These are phyloP conservation scores for Pediacus dermestoides DNA, from an alignment of 2,888 invertebrate genomes.

Conservation along the genomic window DNA sequence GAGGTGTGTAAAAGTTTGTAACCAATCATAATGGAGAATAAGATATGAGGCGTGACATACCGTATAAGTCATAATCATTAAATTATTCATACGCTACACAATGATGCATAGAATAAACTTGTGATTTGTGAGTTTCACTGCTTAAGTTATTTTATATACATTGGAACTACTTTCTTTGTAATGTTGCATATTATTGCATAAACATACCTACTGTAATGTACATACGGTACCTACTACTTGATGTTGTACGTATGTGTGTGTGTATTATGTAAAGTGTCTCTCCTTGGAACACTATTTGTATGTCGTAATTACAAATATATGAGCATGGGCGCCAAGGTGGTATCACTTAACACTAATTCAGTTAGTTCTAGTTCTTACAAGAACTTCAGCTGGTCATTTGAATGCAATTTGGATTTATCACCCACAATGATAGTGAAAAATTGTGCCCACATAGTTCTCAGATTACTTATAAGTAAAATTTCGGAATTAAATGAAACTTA, in stretches of 20 bases:
- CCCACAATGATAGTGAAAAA: too few relatives aligned
- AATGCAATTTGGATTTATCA: too few relatives aligned
- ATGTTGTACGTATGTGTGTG: too few relatives aligned
- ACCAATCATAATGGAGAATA: constrained; percentile 36
- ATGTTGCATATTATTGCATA: constrained; percentile 3
- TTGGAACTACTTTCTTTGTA: constrained; percentile 7
- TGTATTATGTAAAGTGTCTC: not conserved
- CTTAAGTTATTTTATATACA: constrained; percentile 3
- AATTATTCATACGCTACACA: constrained; percentile 37
- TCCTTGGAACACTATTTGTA: not conserved
- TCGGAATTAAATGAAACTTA: too few relatives aligned
- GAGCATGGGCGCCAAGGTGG: too few relatives aligned
- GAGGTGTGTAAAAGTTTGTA: constrained; percentile 40
- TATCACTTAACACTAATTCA: too few relatives aligned
- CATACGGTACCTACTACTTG: too few relatives aligned
- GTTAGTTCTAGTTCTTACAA: too few relatives aligned
- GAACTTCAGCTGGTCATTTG: too few relatives aligned
- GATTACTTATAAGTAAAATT: too few relatives aligned
- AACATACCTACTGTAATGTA: too few relatives aligned
- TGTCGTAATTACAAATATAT: constrained; percentile 1
- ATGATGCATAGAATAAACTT: constrained; percentile 30
- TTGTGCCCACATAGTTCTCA: too few relatives aligned
- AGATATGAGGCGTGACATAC: constrained; percentile 40
- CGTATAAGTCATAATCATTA: constrained; percentile 40
- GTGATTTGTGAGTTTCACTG: constrained; percentile 18